phyloP scores from a whole-genome alignment of 1,140 invertebrate genomes.

The Micrasema longulum region DNA sequence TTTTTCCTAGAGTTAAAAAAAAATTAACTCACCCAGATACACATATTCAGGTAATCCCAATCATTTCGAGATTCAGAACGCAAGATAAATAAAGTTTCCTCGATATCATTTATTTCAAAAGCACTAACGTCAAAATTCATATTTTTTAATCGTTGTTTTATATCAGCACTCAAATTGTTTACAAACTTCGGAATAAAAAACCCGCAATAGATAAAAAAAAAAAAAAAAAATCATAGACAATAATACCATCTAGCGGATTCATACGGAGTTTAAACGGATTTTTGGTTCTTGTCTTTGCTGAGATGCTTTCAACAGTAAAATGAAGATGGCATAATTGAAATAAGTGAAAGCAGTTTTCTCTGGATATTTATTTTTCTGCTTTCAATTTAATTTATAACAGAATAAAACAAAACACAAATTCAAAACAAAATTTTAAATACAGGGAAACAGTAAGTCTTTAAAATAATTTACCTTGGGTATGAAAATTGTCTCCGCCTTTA shows the following conservation, averaged over 20 bases:
- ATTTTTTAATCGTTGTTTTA: too few species aligned
- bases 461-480: conserved; percentile 52
- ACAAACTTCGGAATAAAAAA: conserved; percentile 1
- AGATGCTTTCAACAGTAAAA: neutral
- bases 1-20: neutral
- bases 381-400: too few species aligned
- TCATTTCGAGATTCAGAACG: conserved; percentile 61
- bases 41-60: conserved; percentile 60
- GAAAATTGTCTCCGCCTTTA: conserved; percentile 40
- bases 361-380: too few species aligned
- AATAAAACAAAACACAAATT: too few species aligned
- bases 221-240: conserved; percentile 29
- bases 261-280: conserved; percentile 12
- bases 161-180: neutral
- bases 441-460: neutral
- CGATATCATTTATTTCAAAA: neutral
- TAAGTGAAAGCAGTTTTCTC: neutral
- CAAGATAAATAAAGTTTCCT: conserved; percentile 55
- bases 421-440: neutral
- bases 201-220: neutral
- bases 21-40: conserved; percentile 60
- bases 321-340: conserved; percentile 16
- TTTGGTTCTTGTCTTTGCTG: conserved; percentile 22
- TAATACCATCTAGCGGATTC: conserved; percentile 35
- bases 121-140: too few species aligned